These are phyloP conservation scores for Malacosoma neustria DNA, from an alignment of 2,888 invertebrate species.

Conservation along the genomic window DNA sequence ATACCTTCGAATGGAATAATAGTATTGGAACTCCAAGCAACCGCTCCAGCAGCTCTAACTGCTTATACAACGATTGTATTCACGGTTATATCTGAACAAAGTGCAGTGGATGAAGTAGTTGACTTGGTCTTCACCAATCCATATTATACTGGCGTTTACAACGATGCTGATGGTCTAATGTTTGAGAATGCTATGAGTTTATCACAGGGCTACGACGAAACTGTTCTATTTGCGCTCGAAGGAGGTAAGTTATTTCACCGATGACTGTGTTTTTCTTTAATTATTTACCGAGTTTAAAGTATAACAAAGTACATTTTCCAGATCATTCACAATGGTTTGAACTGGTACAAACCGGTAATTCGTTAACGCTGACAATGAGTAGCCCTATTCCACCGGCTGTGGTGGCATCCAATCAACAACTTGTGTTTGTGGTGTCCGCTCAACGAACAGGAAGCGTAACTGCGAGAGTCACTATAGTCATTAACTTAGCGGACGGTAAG, in stretches of 20 bases:
- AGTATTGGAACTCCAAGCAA: not conserved
- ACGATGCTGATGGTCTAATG: not conserved
- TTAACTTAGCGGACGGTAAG: not conserved
- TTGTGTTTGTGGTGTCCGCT: not conserved
- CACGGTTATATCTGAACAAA: not conserved
- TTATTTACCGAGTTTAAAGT: too few relatives aligned
- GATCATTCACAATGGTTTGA: slow-evolving; percentile 4
- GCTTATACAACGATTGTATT: not conserved
- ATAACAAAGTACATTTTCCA: too few relatives aligned
- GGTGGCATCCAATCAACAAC: slow-evolving; percentile 3
- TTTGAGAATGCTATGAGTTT: not conserved
- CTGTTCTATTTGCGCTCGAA: not conserved
- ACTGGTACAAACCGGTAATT: slow-evolving; percentile 11
- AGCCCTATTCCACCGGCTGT: slow-evolving; percentile 20
- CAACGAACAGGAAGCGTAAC: slow-evolving; percentile 2
- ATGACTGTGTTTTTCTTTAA: too few relatives aligned
- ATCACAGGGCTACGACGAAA: not conserved
- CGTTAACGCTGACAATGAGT: slow-evolving; percentile 9
- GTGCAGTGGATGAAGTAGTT: not conserved
- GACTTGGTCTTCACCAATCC: not conserved
- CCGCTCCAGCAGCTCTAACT: not conserved
- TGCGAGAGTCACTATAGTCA: not conserved
- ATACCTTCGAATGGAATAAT: not conserved
- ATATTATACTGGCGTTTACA: not conserved
- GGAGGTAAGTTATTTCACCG: slow-evolving; percentile 13